Conservation (phyloP, 2,888 invertebrate species). For the Sarcophaga rosellei region DNA sequence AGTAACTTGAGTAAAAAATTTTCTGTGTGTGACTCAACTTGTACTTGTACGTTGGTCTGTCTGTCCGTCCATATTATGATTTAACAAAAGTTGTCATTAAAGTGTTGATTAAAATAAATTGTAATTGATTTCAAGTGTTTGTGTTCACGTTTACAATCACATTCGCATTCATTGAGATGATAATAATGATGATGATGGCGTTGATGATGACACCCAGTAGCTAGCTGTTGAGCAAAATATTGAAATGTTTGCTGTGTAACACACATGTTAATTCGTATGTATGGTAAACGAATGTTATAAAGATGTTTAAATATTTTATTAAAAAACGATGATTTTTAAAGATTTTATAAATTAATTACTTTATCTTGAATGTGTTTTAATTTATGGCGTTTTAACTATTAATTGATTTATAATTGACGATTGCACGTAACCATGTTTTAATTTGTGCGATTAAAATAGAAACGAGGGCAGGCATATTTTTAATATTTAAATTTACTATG, state of each 20-base stretch:
- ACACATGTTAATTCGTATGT: constrained; percentile 32
- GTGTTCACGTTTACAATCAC: background rate
- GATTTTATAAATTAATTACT: constrained; percentile 19
- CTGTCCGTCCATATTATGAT: constrained; percentile 23
- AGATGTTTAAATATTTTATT: constrained; percentile 2
- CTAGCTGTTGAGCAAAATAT: constrained; percentile 18
- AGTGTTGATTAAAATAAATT: constrained; percentile 43
- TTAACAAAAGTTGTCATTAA: constrained; percentile 33
- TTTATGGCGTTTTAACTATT: constrained; percentile 40
- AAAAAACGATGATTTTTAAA: constrained; percentile 5
- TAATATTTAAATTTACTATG: too few species aligned
- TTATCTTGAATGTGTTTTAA: constrained; percentile 32
- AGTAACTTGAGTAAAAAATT: background rate
- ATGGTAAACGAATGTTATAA: background rate
- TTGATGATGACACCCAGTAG: constrained; percentile 44
- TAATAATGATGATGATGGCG: background rate
- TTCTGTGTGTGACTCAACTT: background rate
- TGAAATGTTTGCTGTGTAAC: constrained; percentile 34
- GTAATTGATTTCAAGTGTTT: constrained; percentile 43
- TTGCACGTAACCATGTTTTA: constrained; percentile 24
- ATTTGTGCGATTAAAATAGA: constrained; percentile 7
- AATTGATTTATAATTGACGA: constrained; percentile 62
- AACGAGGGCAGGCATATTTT: too few species aligned
- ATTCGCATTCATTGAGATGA: background rate
- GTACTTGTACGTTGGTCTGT: background rate